Base-by-base conservation (phyloP, 1,140 invertebrate species). In the Zaprionus ornatus region DNA sequence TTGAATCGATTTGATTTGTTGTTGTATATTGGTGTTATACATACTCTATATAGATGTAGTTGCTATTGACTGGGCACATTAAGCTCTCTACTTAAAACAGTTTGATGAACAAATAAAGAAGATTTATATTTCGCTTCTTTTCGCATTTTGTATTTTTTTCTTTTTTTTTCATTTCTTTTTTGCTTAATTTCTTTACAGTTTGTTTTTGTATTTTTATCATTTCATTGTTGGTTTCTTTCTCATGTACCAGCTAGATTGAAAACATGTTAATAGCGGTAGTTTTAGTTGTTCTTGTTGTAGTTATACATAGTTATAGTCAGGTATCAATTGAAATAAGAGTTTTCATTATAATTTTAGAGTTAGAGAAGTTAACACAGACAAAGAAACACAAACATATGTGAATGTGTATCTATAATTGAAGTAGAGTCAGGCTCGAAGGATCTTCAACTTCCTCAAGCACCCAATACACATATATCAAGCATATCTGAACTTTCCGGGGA, bases 11-110 rank as follows among this genome's bases (percentile, higher is more conserved):
- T 45, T 45, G 40, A 17, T 45, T 45, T 45, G 40, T 32, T 32
- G 85, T 80, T 85, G 79, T 86, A 86, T 86, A 86, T 86, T 86
- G 83, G 83, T 87, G 84, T 87, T 87, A 83, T 72, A 63, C 42
- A 57, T 37, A 35, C 50, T 67, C 45, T 67, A 25, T 10, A 80
- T 54, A 75, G 66, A 79, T 70, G 48, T 80, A 85, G 61, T 81
- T 80, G 84, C 84, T 87, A 87, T 88, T 87, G 80, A 87, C 84
- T 84, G 84, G 80, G 80, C 84, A 87, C 83, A 88, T 88, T 83
- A 87, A 87, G 84, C 84, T 87, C 83, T 78, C 83, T 87, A 87
- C 84, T 87, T 87, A 84, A 87, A 82, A 78, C 78, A 82, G 69
- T 67, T 77, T 77, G 67, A 84, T 77, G 67, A 88, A 83, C 79